Conservation (phyloP, 35 echinoderm and acorn worm species). For the Lytechinus variegatus region DNA sequence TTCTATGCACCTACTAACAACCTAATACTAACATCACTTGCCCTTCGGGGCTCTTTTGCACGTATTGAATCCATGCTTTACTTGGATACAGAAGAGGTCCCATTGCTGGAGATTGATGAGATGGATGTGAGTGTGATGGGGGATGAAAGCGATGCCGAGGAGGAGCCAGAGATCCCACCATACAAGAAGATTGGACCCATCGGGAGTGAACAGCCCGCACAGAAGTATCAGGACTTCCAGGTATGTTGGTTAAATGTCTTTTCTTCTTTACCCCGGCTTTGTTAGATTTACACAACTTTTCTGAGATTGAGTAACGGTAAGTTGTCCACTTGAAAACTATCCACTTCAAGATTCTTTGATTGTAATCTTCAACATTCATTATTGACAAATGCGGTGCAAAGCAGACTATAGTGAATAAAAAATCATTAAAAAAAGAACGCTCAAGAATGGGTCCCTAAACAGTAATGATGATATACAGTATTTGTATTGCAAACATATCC, state of each 20-base stretch:
- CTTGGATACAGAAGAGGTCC: constrained; percentile 21
- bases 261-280: neutral
- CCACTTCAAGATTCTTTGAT: too few species aligned
- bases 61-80: constrained; percentile 50
- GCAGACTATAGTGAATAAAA: too few species aligned
- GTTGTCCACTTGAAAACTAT: too few species aligned
- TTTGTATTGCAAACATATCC: too few species aligned
- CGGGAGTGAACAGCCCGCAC: constrained; percentile 38
- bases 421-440: too few species aligned
- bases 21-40: neutral
- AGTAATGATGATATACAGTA: too few species aligned
- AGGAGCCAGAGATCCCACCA: constrained; percentile 55
- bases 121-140: constrained; percentile 34
- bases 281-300: too few species aligned
- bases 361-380: too few species aligned
- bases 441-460: too few species aligned
- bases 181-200: constrained; percentile 76
- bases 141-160: constrained; percentile 49
- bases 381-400: too few species aligned
- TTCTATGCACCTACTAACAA: neutral
- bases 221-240: constrained; percentile 85
- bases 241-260: constrained; percentile 43
- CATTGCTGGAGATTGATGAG: constrained; percentile 43
- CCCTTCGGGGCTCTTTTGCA: constrained; percentile 29
- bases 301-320: too few species aligned